Conservation (phyloP, 23 tunicate species). For the Oikopleura albicans region DNA sequence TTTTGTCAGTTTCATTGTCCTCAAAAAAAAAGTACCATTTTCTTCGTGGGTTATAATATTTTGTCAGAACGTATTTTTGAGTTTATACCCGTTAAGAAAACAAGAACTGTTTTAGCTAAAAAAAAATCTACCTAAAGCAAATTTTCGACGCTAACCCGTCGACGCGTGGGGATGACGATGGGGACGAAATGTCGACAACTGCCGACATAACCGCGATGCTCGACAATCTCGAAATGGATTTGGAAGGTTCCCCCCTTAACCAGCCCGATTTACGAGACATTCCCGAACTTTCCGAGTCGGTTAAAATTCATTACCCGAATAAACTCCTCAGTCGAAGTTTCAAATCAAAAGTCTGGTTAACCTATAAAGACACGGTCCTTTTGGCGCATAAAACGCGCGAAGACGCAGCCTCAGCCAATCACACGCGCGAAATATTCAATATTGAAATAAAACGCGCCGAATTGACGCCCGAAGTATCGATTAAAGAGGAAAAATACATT, state of each 20-base stretch:
- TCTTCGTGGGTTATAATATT: no score
- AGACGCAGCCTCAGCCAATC: neutral
- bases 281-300: neutral
- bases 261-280: neutral
- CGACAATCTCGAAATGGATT: neutral
- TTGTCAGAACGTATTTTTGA: no score
- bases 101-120: no score
- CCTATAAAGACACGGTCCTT: neutral
- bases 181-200: neutral
- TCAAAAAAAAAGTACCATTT: no score
- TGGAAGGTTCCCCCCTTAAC: neutral
- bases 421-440: neutral
- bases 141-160: neutral
- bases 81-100: no score
- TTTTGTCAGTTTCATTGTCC: no score
- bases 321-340: neutral
- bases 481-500: neutral
- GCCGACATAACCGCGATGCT: neutral
- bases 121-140: no score
- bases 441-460: neutral
- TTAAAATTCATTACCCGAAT: neutral
- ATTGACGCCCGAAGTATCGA: neutral
- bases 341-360: neutral
- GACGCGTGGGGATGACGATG: neutral
- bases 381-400: neutral